Evolutionary conservation across 1,140 invertebrate species (phyloP), one percentile per base, ranked within the genome.

Genomic region (Geopemphigus sp.): DNA sequence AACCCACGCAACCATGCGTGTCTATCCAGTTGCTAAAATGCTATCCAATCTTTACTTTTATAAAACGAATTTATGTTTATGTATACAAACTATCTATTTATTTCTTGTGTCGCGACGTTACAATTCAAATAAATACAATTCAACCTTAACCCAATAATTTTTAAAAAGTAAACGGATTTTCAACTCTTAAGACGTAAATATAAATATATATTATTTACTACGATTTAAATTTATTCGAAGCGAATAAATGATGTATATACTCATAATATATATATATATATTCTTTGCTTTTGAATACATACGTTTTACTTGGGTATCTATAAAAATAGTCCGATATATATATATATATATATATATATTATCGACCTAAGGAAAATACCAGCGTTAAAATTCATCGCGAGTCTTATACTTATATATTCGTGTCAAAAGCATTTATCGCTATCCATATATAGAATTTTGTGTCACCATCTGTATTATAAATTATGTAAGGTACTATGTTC

Each of bases 111-210:
- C 32, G 32, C 32, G 14, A n/a, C 24, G 6, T 12, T 22, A 47
- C 1, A 66, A 66, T 22, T 45, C n/a, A 22, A 47, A 45, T 14
- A 1, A 14, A 22, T 22, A 45, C 22, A 14, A n/a, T 66, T 45
- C n/a, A 47, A 66, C 11, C n/a, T 66, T 66, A 45, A 47, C 63
- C 32, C n/a, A 66, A 66, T 66, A 22, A 66, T 39, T 39, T 64
- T 29, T 17, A 45, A 4, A 59, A 66, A 66, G 63, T 66, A 45
- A 45, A 66, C 15, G 1, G 39, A 66, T 66, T 66, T 47, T 1
- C 39, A 66, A 66, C 32, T 3, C 32, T 39, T 39, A 39, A 39
- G 8, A 39, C 32, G 32, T 39, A 39, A 39, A 39, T 39, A 39
- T 39, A 39, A 39, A 39, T 39, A 39, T 8, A 39, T 39, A 11